Evolutionary conservation across 2,113 vertebrate genomes (phyloP).

Genomic region (Rhinogobius similis): DNA sequence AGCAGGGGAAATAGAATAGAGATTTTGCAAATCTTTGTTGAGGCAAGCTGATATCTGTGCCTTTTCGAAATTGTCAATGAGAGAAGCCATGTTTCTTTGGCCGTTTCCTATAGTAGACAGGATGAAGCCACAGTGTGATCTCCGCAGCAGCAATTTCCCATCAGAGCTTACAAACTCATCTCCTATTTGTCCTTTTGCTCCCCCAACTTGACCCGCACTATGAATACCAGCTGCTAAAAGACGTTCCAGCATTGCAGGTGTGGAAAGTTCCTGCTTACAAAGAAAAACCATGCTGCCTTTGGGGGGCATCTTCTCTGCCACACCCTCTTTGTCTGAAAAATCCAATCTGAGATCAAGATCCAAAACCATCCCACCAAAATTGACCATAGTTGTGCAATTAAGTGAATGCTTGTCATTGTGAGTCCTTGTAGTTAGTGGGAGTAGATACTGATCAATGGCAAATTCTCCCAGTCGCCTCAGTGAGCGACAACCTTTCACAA

Average conservation of each 20-base stretch:
- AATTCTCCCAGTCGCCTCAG: slow-evolving; percentile 61
- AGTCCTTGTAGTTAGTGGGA: slow-evolving; percentile 60
- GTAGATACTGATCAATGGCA: slow-evolving; percentile 72
- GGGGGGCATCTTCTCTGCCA: slow-evolving; percentile 72
- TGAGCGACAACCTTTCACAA: slow-evolving; percentile 65
- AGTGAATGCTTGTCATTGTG: slow-evolving; percentile 52
- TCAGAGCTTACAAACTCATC: slow-evolving; percentile 81
- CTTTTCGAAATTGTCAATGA: slow-evolving; percentile 71
- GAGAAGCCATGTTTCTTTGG: slow-evolving; percentile 58
- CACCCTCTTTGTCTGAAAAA: slow-evolving; percentile 65
- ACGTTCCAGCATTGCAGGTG: slow-evolving; percentile 76
- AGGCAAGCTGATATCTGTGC: slow-evolving; percentile 70
- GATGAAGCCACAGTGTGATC: slow-evolving; percentile 77
- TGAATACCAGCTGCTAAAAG: slow-evolving; percentile 73
- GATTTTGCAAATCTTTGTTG: slow-evolving; percentile 68
- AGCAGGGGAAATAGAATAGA: slow-evolving; percentile 73
- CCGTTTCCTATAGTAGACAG: slow-evolving; percentile 72
- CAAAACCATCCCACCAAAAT: slow-evolving; percentile 68
- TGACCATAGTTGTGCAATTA: slow-evolving; percentile 69
- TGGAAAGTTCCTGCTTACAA: slow-evolving; percentile 79
- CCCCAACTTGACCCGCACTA: slow-evolving; percentile 76
- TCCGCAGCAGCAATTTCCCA: slow-evolving; percentile 75
- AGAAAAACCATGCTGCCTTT: slow-evolving; percentile 74
- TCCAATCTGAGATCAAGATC: slow-evolving; percentile 72
- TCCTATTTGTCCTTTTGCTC: slow-evolving; percentile 73